Evolutionary conservation across 2,888 invertebrate genomes (phyloP).

Genomic region (Drosophila quasianomalipes): DNA sequence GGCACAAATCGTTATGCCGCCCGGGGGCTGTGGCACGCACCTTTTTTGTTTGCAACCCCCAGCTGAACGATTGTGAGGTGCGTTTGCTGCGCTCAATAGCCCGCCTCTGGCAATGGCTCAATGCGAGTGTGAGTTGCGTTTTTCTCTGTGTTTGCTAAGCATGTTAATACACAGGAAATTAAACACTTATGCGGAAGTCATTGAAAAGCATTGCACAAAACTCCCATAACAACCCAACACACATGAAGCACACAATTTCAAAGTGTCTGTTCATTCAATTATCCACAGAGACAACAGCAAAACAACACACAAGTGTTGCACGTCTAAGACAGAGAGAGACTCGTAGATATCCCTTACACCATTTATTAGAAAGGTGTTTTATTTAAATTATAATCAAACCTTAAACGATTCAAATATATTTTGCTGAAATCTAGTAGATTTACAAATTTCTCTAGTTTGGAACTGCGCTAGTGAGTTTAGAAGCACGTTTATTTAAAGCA

Average conservation of each 20-base stretch:
- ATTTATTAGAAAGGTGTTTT: background rate
- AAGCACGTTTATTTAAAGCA: background rate
- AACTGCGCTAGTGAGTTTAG: background rate
- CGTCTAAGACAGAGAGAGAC: background rate
- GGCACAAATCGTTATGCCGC: constrained; percentile 77
- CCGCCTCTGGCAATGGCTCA: constrained; percentile 12
- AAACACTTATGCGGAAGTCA: constrained; percentile 80
- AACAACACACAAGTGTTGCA: constrained; percentile 21
- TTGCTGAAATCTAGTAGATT: background rate
- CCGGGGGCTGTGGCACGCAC: constrained; percentile 58
- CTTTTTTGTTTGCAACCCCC: constrained; percentile 60
- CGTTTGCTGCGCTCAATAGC: constrained; percentile 37
- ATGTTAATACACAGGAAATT: constrained; percentile 79
- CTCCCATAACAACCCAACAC: constrained; percentile 28
- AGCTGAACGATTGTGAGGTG: constrained; percentile 23
- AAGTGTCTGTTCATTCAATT: constrained; percentile 75
- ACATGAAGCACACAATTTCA: constrained; percentile 39
- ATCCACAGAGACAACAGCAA: constrained; percentile 54
- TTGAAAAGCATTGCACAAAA: constrained; percentile 59
- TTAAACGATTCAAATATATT: background rate
- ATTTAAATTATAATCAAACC: background rate
- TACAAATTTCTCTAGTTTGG: background rate
- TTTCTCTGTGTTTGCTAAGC: constrained; percentile 68
- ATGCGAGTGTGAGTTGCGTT: constrained; percentile 38
- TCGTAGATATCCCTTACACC: background rate